phyloP scores from a whole-genome alignment of 2,797 vertebrate species.

The Siniperca undulata region DNA sequence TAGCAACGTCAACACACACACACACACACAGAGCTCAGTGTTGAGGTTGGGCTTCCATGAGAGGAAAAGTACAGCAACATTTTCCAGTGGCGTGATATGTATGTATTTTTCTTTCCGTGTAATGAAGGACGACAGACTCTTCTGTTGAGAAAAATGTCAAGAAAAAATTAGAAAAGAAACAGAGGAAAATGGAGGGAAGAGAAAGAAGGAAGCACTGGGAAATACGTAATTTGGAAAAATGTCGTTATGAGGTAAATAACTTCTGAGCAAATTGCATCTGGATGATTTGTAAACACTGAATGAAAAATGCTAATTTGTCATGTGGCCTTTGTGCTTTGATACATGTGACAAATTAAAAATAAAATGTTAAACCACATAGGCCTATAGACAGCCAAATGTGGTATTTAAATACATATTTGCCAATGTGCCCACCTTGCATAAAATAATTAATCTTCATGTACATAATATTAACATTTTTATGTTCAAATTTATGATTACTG shows the following conservation, averaged over 20 bases:
- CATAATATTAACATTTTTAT: background rate
- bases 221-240: conserved; percentile 33
- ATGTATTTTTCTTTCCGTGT: conserved; percentile 11
- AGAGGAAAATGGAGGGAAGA: background rate
- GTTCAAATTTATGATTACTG: background rate
- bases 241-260: background rate
- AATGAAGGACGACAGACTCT: conserved; percentile 35
- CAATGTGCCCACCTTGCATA: background rate
- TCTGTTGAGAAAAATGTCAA: conserved; percentile 9
- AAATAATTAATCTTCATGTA: background rate
- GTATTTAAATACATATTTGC: background rate
- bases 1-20: conserved; percentile 35
- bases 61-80: conserved; percentile 61
- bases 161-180: conserved; percentile 13
- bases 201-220: background rate
- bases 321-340: background rate
- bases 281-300: background rate
- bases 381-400: background rate
- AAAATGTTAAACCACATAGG: background rate
- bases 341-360: background rate
- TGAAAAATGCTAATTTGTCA: background rate
- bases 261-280: conserved; percentile 6
- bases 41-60: conserved; percentile 46
- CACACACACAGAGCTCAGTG: conserved; percentile 35
- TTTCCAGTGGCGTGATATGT: conserved; percentile 64